These are phyloP conservation scores for Lysiphlebus fabarum DNA, from an alignment of 1,140 invertebrate genomes.

Conservation along the genomic window DNA sequence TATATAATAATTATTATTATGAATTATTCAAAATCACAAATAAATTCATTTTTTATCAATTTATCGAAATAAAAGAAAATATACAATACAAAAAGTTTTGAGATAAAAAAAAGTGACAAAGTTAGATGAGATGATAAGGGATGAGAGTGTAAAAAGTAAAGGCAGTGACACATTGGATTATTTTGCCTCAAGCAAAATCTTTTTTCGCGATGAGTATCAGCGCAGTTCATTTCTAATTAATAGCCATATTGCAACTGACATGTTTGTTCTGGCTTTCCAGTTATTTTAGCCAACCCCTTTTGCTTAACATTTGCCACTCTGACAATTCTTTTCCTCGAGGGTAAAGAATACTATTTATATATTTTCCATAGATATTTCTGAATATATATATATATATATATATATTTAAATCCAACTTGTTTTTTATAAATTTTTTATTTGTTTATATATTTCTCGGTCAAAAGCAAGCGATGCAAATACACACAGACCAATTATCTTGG, in stretches of 20 bases:
- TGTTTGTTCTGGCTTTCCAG: slow-evolving; percentile 36
- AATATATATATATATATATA: background rate
- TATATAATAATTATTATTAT: too few species aligned
- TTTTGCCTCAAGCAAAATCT: slow-evolving; percentile 13
- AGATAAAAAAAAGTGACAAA: too few species aligned
- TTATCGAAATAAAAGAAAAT: too few species aligned
- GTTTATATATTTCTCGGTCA: slow-evolving; percentile 27
- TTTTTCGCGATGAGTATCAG: slow-evolving; percentile 22
- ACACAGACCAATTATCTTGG: slow-evolving; percentile 36
- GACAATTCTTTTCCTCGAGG: slow-evolving; percentile 37
- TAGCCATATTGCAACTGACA: slow-evolving; percentile 44
- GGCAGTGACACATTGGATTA: too few species aligned
- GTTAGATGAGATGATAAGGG: too few species aligned
- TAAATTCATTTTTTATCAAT: too few species aligned
- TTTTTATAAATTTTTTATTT: slow-evolving; percentile 17
- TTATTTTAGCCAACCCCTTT: slow-evolving; percentile 33
- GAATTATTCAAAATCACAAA: too few species aligned
- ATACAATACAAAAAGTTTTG: too few species aligned
- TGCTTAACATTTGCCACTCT: slow-evolving; percentile 21
- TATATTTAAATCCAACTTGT: background rate
- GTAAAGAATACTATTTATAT: slow-evolving; percentile 29
- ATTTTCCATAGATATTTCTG: slow-evolving; percentile 29
- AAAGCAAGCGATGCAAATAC: slow-evolving; percentile 13
- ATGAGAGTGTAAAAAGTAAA: too few species aligned
- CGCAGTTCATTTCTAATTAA: slow-evolving; percentile 37